phyloP scores from a whole-genome alignment of 2,113 vertebrate genomes.

The Ibidorhyncha struthersii region DNA sequence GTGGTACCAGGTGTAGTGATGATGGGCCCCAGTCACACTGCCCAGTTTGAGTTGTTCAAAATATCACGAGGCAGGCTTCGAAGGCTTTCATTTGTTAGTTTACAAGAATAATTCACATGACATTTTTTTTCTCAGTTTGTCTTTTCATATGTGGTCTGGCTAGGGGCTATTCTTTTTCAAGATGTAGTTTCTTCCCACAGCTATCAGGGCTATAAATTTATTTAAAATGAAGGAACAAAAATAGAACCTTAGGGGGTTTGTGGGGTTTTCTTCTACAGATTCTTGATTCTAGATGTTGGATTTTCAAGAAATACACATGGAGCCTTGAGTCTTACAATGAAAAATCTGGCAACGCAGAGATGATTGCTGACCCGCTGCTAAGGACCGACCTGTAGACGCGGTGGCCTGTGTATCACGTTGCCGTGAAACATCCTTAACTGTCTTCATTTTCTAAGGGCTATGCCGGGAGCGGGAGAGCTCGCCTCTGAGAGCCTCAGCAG shows the following conservation, averaged over 20 bases:
- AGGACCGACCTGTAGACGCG: fast-evolving
- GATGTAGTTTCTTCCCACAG: not conserved
- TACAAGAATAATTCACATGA: not conserved
- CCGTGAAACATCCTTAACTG: not conserved
- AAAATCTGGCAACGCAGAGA: not conserved
- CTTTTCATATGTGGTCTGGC: not conserved
- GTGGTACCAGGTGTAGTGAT: not conserved
- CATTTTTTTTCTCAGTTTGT: not conserved
- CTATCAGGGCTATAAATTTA: not conserved
- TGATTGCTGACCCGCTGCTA: not conserved
- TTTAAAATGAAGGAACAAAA: not conserved
- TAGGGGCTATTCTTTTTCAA: not conserved
- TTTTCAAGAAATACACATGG: not conserved
- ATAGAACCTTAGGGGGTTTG: not conserved
- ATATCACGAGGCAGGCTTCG: not conserved
- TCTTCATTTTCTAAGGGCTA: not conserved
- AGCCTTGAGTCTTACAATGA: not conserved
- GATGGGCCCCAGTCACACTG: not conserved
- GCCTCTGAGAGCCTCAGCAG: not conserved
- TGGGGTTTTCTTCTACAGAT: not conserved
- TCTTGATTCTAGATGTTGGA: not conserved
- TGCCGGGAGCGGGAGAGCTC: not conserved
- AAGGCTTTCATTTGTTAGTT: not conserved
- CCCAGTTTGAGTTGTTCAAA: not conserved
- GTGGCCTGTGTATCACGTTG: not conserved